Conservation (phyloP, 1,140 invertebrate genomes). For the Euwallacea fornicatus region DNA sequence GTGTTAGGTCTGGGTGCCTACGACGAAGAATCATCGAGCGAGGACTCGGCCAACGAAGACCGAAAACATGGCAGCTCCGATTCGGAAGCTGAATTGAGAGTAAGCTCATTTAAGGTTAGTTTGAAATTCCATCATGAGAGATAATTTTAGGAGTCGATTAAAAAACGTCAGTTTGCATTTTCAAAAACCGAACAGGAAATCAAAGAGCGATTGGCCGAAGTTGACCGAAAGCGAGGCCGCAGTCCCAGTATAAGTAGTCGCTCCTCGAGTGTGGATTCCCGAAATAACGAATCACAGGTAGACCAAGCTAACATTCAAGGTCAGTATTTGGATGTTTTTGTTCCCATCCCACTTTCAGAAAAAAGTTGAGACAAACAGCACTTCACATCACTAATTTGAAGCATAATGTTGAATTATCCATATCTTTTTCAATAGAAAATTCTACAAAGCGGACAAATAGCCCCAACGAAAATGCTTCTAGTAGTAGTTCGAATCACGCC, state of each 20-base stretch:
- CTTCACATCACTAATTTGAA: no score
- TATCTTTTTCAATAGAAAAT: slow-evolving; percentile 4
- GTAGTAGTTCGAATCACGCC: no score
- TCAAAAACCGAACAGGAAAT: slow-evolving; percentile 48
- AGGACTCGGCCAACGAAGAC: slow-evolving; percentile 43
- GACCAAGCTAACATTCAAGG: slow-evolving; percentile 46
- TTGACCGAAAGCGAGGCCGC: slow-evolving; percentile 35
- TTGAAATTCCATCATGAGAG: not conserved
- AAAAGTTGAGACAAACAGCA: no score
- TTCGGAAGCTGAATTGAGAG: slow-evolving; percentile 49
- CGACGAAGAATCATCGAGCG: slow-evolving; percentile 44
- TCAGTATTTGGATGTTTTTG: slow-evolving; percentile 43
- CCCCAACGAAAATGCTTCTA: not conserved
- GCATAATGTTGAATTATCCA: not conserved
- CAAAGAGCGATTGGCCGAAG: slow-evolving; percentile 45
- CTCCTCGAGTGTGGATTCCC: slow-evolving; percentile 42
- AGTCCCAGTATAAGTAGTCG: slow-evolving; percentile 36
- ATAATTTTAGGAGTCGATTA: slow-evolving; percentile 45
- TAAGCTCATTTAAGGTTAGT: slow-evolving; percentile 19
- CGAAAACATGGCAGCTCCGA: slow-evolving; percentile 35
- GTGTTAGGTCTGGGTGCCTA: slow-evolving; percentile 49
- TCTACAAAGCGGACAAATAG: not conserved
- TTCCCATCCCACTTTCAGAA: not conserved
- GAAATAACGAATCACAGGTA: slow-evolving; percentile 48
- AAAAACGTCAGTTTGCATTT: slow-evolving; percentile 46